Percentiles rank a stretch among this genome's conserved stretches.
phyloP scores from a whole-genome alignment of 2,113 vertebrate species.

The Jaculus jaculus region DNA sequence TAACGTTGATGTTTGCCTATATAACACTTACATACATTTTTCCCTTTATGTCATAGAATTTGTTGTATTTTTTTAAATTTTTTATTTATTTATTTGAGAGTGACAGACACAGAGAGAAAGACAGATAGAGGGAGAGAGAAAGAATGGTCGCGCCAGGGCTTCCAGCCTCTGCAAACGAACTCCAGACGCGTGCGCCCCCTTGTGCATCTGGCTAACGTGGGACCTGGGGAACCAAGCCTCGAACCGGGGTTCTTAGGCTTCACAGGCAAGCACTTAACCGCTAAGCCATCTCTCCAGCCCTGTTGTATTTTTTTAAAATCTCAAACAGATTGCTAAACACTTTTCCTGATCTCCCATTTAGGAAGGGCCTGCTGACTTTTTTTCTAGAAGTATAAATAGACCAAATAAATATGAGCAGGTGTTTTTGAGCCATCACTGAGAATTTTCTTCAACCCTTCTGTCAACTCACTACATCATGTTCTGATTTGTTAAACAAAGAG shows the following conservation, averaged over 20 bases:
- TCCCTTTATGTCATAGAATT: too few relatives aligned
- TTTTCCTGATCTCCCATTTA: constrained; percentile 2
- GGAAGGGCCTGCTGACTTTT: constrained; percentile 14
- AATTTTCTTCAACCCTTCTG: not conserved
- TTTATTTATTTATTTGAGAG: too few relatives aligned
- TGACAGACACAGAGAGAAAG: too few relatives aligned
- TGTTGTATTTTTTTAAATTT: not conserved
- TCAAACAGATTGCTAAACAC: not conserved
- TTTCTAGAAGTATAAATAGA: not conserved
- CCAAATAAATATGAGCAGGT: constrained; percentile 40
- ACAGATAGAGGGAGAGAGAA: too few relatives aligned
- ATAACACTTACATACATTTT: not conserved
- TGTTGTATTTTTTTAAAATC: not conserved
- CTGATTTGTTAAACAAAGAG: constrained; percentile 69
- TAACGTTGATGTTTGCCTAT: not conserved
- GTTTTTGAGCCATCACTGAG: not conserved
- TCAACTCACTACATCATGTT: constrained; percentile 4
- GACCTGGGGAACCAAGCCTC: too few relatives aligned
- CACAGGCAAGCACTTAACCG: too few relatives aligned
- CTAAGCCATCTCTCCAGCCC: too few relatives aligned
- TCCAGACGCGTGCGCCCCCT: too few relatives aligned
- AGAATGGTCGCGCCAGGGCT: too few relatives aligned
- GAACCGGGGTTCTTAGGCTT: too few relatives aligned
- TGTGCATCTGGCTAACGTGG: too few relatives aligned
- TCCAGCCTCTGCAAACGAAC: too few relatives aligned